Conservation (phyloP, 1,140 invertebrate species). For the Eumaeus atala region DNA sequence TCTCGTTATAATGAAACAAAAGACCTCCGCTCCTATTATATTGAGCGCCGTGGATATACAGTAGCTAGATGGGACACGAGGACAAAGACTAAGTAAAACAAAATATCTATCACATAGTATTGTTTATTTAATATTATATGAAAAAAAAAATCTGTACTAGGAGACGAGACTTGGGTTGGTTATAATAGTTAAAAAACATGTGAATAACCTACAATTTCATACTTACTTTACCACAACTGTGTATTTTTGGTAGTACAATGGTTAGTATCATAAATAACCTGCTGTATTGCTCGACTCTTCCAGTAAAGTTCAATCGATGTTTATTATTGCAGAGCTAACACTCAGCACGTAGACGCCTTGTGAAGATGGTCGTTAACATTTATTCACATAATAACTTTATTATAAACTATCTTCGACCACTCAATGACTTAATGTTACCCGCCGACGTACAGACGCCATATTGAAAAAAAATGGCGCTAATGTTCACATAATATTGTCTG, state of each 20-base stretch:
- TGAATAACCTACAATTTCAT: no score
- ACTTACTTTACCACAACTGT: no score
- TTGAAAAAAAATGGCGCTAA: conserved; percentile 10
- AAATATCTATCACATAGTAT: no score
- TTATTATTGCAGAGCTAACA: conserved; percentile 48
- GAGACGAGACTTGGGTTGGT: no score
- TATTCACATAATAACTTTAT: conserved; percentile 68
- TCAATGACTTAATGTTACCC: conserved; percentile 20
- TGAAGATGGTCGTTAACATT: conserved; percentile 65
- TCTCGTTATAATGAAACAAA: conserved; percentile 32
- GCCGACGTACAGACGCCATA: neutral
- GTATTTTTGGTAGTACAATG: no score
- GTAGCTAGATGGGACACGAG: conserved; percentile 18
- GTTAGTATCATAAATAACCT: conserved; percentile 2
- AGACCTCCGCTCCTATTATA: conserved; percentile 23
- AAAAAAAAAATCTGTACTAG: no score
- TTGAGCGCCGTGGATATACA: conserved; percentile 23
- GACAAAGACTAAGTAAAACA: no score
- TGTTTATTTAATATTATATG: no score
- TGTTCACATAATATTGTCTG: conserved; percentile 6
- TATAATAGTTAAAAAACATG: no score
- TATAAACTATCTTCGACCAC: conserved; percentile 38
- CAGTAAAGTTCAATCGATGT: conserved; percentile 18
- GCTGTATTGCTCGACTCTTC: conserved; percentile 19
- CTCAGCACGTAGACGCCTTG: conserved; percentile 48